Conservation (phyloP, 2,113 vertebrate species). For the Hystrix cristata region DNA sequence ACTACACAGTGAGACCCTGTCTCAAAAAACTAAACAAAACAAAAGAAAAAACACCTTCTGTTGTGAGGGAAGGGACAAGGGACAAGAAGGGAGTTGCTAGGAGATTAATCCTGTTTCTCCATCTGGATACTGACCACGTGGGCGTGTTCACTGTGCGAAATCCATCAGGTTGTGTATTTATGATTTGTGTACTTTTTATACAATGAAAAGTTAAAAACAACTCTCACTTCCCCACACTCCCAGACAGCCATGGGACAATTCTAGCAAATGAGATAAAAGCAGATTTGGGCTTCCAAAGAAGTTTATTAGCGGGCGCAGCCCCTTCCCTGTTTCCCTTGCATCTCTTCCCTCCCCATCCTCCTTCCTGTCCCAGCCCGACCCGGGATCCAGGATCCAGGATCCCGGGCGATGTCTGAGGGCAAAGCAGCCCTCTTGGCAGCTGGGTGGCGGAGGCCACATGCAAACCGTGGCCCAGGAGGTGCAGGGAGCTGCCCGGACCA, state of each 20-base stretch:
- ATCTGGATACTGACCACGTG: not conserved
- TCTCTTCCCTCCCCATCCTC: not conserved
- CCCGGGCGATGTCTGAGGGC: not conserved
- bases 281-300: not conserved
- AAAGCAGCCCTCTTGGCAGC: not conserved
- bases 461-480: not conserved
- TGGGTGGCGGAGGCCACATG: rapidly evolving
- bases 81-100: not conserved
- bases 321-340: not conserved
- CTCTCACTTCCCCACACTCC: not conserved
- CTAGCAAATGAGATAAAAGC: not conserved
- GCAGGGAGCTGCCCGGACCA: not conserved
- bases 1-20: not conserved
- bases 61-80: not conserved
- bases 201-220: not conserved
- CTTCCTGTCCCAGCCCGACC: not conserved
- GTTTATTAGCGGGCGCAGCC: not conserved
- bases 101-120: not conserved
- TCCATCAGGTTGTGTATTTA: not conserved
- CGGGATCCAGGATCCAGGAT: not conserved
- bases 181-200: not conserved
- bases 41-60: not conserved
- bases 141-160: not conserved
- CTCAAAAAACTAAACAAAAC: not conserved
- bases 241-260: not conserved